Evolutionary conservation across 2,113 vertebrate species (phyloP), one percentile per base, ranked within the genome.

Genomic region (Plecotus auritus): DNA sequence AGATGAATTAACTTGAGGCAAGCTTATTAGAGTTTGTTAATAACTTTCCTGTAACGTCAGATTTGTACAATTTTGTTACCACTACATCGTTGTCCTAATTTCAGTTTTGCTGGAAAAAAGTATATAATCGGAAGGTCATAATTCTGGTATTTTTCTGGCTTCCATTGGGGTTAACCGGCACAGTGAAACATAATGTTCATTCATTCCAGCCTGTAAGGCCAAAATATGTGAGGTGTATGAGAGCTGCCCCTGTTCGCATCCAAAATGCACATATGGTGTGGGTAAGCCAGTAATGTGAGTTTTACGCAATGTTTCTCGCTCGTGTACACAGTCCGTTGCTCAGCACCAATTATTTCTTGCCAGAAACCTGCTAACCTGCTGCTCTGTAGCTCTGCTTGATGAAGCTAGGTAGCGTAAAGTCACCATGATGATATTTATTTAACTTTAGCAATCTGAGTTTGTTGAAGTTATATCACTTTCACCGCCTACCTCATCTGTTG

Each of bases 201-300:
- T 95, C 73, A 64, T 40, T 91, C 81, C 86, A 74, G 94, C 88
- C 87, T 54, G 73, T 35, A 76, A 93, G 66, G 61, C 72, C 93
- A 95, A 37, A 80, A 56, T 40, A 2, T 51, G 56, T 56, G 87
- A 96, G 56, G 90, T 73, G 54, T 74, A 32, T 69, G 54, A 96
- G 94, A 95, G 81, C 93, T 59, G 56, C 42, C 88, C 76, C 78
- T 1, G 0, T 96, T 97, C 93, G 78, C 61, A 61, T 94, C 90
- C 90, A 78, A 78, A 97, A 70, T 84, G 85, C 77, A 90, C 97
- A 96, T 96, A 97, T 96, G 81, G 88, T 95, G 85, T 72, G 93
- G 37, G 16, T 70, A 85, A 94, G 77, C 76, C 26, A 80, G 96
- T 42, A 93, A 42, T 90, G 81, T 81, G 73, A 87, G 77, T 96